These are phyloP conservation scores for Caenorhabditis brenneri DNA, from an alignment of 1,140 invertebrate genomes.

Conservation along the genomic window DNA sequence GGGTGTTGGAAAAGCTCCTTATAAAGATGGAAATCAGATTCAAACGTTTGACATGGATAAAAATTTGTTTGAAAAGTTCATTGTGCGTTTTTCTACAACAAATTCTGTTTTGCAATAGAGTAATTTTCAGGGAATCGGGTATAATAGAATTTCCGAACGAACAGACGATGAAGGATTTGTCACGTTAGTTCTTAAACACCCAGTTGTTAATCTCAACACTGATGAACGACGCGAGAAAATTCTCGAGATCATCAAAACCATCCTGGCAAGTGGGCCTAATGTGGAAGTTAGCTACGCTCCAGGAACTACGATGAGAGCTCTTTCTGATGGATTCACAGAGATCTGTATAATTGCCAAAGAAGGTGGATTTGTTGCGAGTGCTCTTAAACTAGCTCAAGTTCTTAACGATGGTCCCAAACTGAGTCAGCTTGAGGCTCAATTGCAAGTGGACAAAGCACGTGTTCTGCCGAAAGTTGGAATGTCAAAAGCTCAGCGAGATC, in stretches of 20 bases:
- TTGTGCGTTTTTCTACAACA: conserved; percentile 1
- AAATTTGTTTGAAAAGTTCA: conserved; percentile 41
- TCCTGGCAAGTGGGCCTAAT: conserved; percentile 50
- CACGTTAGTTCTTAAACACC: conserved; percentile 37
- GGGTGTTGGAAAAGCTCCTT: conserved; percentile 47
- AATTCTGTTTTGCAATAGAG: neutral
- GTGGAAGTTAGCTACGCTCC: conserved; percentile 22
- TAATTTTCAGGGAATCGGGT: conserved; percentile 47
- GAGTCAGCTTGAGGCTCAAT: conserved; percentile 31
- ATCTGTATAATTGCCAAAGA: conserved; percentile 44
- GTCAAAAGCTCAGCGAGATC: conserved; percentile 44
- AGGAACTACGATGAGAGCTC: conserved; percentile 31
- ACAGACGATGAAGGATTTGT: conserved; percentile 53
- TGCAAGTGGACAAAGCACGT: conserved; percentile 47
- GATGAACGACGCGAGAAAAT: neutral
- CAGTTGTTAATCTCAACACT: conserved; percentile 8
- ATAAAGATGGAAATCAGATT: conserved; percentile 45
- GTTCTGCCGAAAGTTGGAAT: conserved; percentile 51
- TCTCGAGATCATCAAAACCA: neutral
- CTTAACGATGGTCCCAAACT: conserved; percentile 12
- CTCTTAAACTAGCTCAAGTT: conserved; percentile 19
- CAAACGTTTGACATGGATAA: neutral
- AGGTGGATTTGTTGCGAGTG: neutral
- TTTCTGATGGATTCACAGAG: conserved; percentile 48
- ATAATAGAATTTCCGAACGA: conserved; percentile 49